Base-by-base conservation (phyloP, 2,888 invertebrate genomes). In the Serripes groenlandicus region DNA sequence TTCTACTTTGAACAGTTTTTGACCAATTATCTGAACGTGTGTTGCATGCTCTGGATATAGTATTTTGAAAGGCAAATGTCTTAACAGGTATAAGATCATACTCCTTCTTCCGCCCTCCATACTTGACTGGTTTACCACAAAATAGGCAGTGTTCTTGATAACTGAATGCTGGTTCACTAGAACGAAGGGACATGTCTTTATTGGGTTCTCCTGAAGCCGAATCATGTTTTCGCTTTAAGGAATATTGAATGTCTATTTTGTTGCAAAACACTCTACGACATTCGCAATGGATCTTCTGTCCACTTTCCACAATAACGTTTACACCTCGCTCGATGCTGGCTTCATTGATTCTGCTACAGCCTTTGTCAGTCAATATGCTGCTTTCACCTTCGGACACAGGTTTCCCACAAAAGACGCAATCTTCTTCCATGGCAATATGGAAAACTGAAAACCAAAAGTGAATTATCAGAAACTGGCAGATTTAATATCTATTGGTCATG, bases 11-110 rank as follows among this genome's bases (percentile, higher is more conserved):
- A 0, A 87, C 76, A 26, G 35, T 35, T 35, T 70, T 52, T 21
- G 58, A 76, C 77, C 77, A 81, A 30, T 56, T 52, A 60, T 81
- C 81, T 26, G 73, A 60, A 62, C 81, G 37, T 60, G 73, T n/a
- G 4, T 49, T 68, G 15, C 52, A 54, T 7, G 5, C 34, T 34
- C 34, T 28, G 15, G 42, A 2, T 30, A 81, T 68, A 34, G 66
- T 30, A 21, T 26, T 35, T 30, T 81, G 72, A 30, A 75, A 76
- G 7, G 52, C 66, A 37, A n/a, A n/a, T 66, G 80, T 71, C 42
- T 49, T 71, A 15, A 80, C 80, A 34, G 49, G n/a, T 34, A 60
- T 58, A 7, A 35, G n/a, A 23, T 23, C 9, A 4, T 60, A 15
- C 21, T 64, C 21, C 34, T 64, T 23, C 3, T 35, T 3, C 9